A percentile compares a stretch with the other conserved stretches of the same genome.
phyloP scores from a whole-genome alignment of 2,797 vertebrate genomes.

The Enteromius mattozi region DNA sequence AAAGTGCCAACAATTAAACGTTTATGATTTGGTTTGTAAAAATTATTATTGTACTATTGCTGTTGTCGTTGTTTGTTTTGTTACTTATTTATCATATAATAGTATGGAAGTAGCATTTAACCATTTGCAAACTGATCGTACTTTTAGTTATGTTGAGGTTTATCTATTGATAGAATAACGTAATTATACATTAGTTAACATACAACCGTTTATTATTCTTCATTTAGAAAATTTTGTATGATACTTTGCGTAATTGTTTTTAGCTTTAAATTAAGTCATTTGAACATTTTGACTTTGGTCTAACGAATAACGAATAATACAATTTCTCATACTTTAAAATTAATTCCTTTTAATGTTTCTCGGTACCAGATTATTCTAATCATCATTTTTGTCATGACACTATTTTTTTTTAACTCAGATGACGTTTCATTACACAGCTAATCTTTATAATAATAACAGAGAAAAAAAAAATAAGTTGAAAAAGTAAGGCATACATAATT shows the following conservation, averaged over 20 bases:
- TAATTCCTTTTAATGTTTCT: background rate
- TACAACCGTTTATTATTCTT: background rate
- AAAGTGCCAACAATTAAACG: background rate
- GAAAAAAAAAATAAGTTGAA: background rate
- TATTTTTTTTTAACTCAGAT: background rate
- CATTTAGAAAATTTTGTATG: background rate
- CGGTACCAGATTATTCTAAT: background rate
- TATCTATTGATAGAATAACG: background rate
- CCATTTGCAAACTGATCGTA: background rate
- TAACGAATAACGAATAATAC: background rate
- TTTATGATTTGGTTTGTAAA: background rate
- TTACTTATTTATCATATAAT: background rate
- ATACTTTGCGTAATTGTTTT: background rate
- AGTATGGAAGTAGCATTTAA: background rate
- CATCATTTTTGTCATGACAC: background rate
- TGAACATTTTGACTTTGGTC: background rate
- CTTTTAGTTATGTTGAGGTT: background rate
- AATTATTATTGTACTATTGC: background rate
- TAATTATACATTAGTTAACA: background rate
- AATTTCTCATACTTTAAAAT: background rate
- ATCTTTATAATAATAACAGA: background rate
- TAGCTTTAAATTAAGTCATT: background rate
- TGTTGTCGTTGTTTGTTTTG: background rate
- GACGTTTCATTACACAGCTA: background rate
- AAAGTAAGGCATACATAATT: background rate